Percentiles rank a stretch among this genome's conserved stretches.
phyloP scores from a whole-genome alignment of 1,140 invertebrate species.

The Musca vetustissima region DNA sequence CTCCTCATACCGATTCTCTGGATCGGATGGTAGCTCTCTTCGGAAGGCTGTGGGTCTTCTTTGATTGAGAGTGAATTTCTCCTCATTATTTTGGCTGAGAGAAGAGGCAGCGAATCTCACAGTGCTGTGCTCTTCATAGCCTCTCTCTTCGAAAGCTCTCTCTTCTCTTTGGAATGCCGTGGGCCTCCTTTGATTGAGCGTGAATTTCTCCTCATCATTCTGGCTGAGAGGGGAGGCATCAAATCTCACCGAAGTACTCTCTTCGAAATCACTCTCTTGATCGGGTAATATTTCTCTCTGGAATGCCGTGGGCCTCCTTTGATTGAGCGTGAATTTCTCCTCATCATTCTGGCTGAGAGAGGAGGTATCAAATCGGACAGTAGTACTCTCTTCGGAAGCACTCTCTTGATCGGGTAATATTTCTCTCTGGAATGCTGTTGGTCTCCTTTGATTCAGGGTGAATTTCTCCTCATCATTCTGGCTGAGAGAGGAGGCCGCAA shows the following conservation, averaged over 20 bases:
- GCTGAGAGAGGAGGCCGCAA: too few relatives aligned
- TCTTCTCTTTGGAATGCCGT: not conserved
- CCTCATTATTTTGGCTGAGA: not conserved
- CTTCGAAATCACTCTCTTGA: too few relatives aligned
- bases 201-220: not conserved
- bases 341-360: not conserved
- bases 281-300: not conserved
- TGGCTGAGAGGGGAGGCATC: not conserved
- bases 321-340: not conserved
- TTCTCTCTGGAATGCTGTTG: not conserved
- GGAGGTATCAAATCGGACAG: too few relatives aligned
- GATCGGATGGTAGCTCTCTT: too few relatives aligned
- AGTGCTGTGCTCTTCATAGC: not conserved
- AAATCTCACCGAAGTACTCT: too few relatives aligned
- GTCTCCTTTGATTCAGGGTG: slow-evolving; percentile 8
- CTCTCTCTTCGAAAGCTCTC: too few relatives aligned
- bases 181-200: not conserved
- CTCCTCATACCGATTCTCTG: too few relatives aligned
- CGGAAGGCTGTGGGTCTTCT: not conserved
- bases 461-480: not conserved
- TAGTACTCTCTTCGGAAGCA: not conserved
- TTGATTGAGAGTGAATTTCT: not conserved
- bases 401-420: too few relatives aligned
- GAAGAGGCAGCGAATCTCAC: too few relatives aligned
- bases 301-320: not conserved